Evolutionary conservation across 2,113 vertebrate genomes (phyloP), one percentile per base, ranked within the genome.

Genomic region (Amia ocellicauda): DNA sequence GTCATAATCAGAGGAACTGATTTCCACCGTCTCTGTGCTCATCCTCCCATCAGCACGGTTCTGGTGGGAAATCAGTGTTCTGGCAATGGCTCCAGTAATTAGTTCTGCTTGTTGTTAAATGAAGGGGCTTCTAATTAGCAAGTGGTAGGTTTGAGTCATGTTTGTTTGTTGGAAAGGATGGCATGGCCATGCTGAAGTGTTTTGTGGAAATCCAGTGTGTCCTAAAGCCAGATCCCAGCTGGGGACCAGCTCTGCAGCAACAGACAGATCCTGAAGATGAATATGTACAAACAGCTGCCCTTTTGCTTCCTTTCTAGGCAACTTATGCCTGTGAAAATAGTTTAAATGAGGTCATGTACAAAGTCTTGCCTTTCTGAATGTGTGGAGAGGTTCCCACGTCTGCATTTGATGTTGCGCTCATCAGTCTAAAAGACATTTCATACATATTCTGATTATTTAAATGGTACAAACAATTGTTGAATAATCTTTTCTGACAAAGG

Each of bases 101-200:
- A 87, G 84, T 86, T 88, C 82, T 85, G 81, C 88, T 85, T 84
- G 78, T 83, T 83, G 78, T 81, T 80, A 86, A 88, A 84, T 82
- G 67, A 80, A 86, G 80, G 81, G 82, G 79, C 85, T 84, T 78
- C 81, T 89, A 90, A 88, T 90, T 85, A 88, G 78, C 77, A 66
- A 83, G 80, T 75, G 78, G 78, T 67, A 76, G 69, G 78, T 78
- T 86, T 78, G 74, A 78, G 81, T 80, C 31, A 36, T 83, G 77
- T 79, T 74, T 71, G 72, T 78, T 59, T 82, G 72, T 71, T 74
- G 71, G n/a, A 47, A 47, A 4, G 14, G 13, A 3, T 47, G n/a
- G n/a, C n/a, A 47, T 47, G 10, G 43, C 43, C 13, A 47, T 14
- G 16, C 13, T n/a, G n/a, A 17, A 45, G 31, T 3, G 31, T 16